Conservation (phyloP, 2,888 invertebrate genomes). For the Drosophila nigricruria region DNA sequence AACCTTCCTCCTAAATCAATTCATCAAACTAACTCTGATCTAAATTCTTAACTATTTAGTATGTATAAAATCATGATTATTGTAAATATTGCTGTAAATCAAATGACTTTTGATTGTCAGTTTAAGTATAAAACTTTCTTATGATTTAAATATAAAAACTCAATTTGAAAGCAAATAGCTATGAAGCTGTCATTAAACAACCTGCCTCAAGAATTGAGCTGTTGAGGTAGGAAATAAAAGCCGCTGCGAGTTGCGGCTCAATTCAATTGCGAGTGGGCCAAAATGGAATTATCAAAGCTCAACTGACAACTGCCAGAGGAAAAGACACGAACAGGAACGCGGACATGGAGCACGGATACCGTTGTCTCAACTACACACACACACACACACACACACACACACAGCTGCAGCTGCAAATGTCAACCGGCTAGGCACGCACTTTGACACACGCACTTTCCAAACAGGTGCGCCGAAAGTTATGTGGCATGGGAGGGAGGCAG, state of each 20-base stretch:
- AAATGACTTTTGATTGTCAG: background rate
- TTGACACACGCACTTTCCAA: slow-evolving; percentile 77
- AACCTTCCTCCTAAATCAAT: no score
- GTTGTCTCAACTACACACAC: slow-evolving; percentile 41
- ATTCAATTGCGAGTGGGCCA: slow-evolving; percentile 66
- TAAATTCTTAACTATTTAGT: no score
- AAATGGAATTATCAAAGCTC: slow-evolving; percentile 78
- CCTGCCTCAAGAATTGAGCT: slow-evolving; percentile 19
- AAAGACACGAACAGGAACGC: slow-evolving; percentile 56
- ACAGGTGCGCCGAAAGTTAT: slow-evolving; percentile 57
- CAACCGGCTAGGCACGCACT: slow-evolving; percentile 71
- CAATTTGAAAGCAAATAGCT: background rate
- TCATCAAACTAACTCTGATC: no score
- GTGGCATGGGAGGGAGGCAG: background rate
- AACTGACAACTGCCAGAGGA: slow-evolving; percentile 71
- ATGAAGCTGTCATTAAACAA: background rate
- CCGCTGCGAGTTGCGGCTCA: slow-evolving; percentile 32
- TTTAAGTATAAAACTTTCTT: no score
- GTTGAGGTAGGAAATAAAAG: slow-evolving; percentile 35
- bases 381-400: slow-evolving; percentile 13
- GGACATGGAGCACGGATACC: slow-evolving; percentile 58
- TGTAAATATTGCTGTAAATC: no score
- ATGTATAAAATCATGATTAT: no score
- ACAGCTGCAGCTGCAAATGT: slow-evolving; percentile 59
- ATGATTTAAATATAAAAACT: no score